Percentiles rank a stretch among this genome's conserved stretches.
Conservation (phyloP, 2,113 vertebrate species). For the Rattus norvegicus region DNA sequence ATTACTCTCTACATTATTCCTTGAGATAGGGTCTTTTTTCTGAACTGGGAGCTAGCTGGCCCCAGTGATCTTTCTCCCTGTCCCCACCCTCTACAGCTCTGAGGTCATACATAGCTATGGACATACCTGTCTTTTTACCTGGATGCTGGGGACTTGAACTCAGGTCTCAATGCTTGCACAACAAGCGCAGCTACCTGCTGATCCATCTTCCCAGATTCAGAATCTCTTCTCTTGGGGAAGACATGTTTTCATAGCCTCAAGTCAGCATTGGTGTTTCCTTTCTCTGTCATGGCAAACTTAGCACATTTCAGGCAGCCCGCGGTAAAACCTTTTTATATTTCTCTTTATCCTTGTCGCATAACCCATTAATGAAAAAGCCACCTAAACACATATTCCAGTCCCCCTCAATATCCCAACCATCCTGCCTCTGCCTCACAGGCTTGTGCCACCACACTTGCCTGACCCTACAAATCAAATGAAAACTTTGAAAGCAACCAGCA, state of each 20-base stretch:
- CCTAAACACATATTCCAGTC: not conserved
- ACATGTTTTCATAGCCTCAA: not conserved
- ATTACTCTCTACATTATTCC: no score
- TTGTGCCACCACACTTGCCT: not conserved
- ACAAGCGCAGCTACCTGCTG: not conserved
- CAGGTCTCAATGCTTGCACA: not conserved
- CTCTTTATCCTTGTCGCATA: not conserved
- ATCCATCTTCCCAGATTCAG: not conserved
- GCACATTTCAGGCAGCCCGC: constrained; percentile 11
- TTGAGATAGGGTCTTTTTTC: not conserved
- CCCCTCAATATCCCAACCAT: not conserved
- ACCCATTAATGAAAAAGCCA: not conserved
- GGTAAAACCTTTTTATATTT: not conserved
- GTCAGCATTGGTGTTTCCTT: constrained; percentile 32
- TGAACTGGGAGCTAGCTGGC: not conserved
- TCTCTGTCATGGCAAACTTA: constrained; percentile 27
- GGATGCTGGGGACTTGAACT: not conserved
- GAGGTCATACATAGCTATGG: not conserved
- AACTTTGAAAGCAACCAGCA: not conserved
- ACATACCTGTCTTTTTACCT: not conserved
- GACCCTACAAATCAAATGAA: not conserved
- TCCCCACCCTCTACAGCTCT: not conserved
- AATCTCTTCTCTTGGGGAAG: constrained; percentile 24
- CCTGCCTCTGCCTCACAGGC: not conserved
- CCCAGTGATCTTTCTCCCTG: not conserved